Base-by-base conservation (phyloP, 92 coral and sea anemone species). In the Ricordea florida region DNA sequence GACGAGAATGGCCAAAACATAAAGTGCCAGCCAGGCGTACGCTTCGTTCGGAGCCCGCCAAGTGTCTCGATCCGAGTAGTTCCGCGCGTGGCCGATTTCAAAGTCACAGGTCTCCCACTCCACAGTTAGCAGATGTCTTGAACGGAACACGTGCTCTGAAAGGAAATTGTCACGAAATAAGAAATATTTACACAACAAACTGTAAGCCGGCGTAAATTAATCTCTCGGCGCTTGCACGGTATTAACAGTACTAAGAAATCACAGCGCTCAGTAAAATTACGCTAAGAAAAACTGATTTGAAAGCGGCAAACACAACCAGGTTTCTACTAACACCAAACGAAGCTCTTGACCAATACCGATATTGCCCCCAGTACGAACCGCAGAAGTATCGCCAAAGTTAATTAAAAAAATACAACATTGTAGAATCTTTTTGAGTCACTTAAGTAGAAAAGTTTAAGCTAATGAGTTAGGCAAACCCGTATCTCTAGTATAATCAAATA, bases 81-180 rank as follows among this genome's bases (percentile, higher is more conserved):
- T 94, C 42, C 98, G 65, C 30, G 37, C 52, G 62, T 92, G 88
- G 18, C 91, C 88, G 24, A 93, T 67, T 58, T 94, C 98, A 83
- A 84, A 94, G 78, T 94, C 92, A 44, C 98, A 94, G 32, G 79
- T 86, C 72, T 94, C 98, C 98, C 98, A 94, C 53, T 93, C 86
- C 69, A 90, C 93, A 27, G 79, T 71, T 13, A 94, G 89, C 45
- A 94, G 79, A 70, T 89, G 91, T 34, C 98, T 91, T 43, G 97
- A 75, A 11, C 42, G 78, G 70, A 70, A 89, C 10, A 67, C 66
- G n/a, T 82, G 51, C 37, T 50, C 68, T 36, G 70, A 87, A 72
- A 43, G 49, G 20, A 58, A 26, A 73, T 25, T 21, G 34, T 31
- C 44, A 24, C 1, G 16, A 51, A 20, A 58, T 8, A 8, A n/a